Evolutionary conservation across 2,888 invertebrate genomes (phyloP).

Genomic region (Pecten maximus): DNA sequence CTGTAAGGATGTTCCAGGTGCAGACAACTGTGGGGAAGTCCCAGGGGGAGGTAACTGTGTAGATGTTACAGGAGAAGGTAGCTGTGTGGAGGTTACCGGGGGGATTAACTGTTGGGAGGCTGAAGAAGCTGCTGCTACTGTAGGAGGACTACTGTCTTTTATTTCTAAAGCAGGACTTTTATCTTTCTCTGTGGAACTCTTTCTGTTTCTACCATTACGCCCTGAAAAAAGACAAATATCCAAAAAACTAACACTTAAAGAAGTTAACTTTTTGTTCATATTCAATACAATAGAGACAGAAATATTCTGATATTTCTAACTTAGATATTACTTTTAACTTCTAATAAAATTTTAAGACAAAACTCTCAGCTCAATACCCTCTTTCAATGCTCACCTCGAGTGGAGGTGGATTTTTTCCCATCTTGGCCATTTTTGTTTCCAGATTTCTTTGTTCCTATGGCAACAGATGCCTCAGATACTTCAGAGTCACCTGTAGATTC

Average conservation of each 20-base stretch:
- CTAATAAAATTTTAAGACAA: no score
- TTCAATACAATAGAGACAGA: no score
- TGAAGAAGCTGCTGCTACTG: background rate
- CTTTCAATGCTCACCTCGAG: background rate
- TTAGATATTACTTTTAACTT: no score
- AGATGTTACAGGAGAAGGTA: background rate
- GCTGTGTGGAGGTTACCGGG: background rate
- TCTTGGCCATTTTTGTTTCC: conserved; percentile 8
- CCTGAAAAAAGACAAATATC: background rate
- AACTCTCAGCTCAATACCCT: background rate
- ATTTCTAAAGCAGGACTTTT: background rate
- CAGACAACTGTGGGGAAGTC: background rate
- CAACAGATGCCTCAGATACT: background rate
- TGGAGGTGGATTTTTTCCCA: background rate
- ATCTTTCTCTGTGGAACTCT: conserved; percentile 14
- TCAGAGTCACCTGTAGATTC: background rate
- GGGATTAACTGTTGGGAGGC: background rate
- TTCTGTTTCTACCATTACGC: conserved; percentile 9
- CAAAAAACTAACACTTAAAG: no score
- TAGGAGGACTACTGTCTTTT: background rate
- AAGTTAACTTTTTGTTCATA: no score
- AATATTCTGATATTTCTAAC: no score
- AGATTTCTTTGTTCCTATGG: background rate
- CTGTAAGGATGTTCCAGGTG: background rate
- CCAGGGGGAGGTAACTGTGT: background rate